Conservation (phyloP, 2,113 vertebrate species). For the Parus major region DNA sequence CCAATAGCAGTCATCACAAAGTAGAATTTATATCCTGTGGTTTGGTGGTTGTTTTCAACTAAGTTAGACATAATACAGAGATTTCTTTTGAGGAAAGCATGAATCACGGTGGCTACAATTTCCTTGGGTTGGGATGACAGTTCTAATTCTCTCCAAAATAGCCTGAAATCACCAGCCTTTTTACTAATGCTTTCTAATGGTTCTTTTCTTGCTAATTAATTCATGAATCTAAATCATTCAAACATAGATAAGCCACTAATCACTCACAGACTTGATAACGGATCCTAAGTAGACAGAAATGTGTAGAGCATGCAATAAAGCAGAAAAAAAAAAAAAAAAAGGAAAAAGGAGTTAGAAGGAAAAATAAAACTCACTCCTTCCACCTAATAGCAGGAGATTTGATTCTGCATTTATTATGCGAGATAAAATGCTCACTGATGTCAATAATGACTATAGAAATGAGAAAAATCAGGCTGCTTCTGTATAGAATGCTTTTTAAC, state of each 20-base stretch:
- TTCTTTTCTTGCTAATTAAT: constrained; percentile 30
- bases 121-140: not conserved
- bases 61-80: not conserved
- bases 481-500: not conserved
- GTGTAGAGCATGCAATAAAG: not conserved
- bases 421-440: not conserved
- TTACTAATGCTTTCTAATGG: constrained; percentile 24
- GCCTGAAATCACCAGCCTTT: constrained; percentile 10
- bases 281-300: constrained; percentile 12
- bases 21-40: not conserved
- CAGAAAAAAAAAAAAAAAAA: not conserved
- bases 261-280: not conserved
- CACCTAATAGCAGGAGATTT: not conserved
- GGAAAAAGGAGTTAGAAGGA: not conserved
- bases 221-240: constrained; percentile 40
- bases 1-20: not conserved
- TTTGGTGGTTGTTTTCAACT: not conserved
- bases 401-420: not conserved
- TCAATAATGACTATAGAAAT: not conserved
- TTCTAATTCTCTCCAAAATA: not conserved
- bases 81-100: constrained; percentile 10
- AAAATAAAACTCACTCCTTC: not conserved
- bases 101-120: not conserved
- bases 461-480: not conserved
- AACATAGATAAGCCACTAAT: constrained; percentile 30